Conservation (phyloP, 2,888 invertebrate genomes). For the Dyspetes luteomarginatus region DNA sequence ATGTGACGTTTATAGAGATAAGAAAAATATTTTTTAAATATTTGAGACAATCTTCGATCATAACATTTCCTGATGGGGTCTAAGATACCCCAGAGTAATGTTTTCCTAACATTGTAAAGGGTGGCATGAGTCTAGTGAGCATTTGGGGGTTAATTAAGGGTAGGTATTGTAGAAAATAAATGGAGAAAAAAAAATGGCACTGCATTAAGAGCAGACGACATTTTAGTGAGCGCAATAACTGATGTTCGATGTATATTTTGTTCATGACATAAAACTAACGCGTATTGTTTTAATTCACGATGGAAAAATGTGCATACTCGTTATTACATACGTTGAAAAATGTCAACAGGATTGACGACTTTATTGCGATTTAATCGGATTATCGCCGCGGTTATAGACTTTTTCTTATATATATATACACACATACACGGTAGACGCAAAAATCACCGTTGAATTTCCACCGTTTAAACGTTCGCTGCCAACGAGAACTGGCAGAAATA, state of each 20-base stretch:
- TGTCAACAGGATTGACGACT: not conserved
- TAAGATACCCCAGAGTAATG: not conserved
- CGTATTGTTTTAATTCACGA: not conserved
- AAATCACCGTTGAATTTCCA: not conserved
- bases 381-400: constrained; percentile 28
- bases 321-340: not conserved
- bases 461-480: not conserved
- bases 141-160: not conserved
- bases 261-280: not conserved
- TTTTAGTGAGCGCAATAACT: not conserved
- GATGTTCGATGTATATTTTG: not conserved
- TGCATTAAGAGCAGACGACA: not conserved
- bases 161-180: not conserved
- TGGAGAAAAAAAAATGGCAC: not conserved
- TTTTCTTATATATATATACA: constrained; percentile 22
- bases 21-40: not conserved
- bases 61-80: not conserved
- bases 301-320: not conserved
- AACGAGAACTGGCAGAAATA: not conserved
- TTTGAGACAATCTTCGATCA: not conserved
- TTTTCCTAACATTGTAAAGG: not conserved
- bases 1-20: no score
- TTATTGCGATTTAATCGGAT: constrained; percentile 22
- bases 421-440: not conserved
- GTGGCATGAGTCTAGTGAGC: no score